Evolutionary conservation across 2,113 vertebrate genomes (phyloP).

Genomic region (Dipodomys ordii): DNA sequence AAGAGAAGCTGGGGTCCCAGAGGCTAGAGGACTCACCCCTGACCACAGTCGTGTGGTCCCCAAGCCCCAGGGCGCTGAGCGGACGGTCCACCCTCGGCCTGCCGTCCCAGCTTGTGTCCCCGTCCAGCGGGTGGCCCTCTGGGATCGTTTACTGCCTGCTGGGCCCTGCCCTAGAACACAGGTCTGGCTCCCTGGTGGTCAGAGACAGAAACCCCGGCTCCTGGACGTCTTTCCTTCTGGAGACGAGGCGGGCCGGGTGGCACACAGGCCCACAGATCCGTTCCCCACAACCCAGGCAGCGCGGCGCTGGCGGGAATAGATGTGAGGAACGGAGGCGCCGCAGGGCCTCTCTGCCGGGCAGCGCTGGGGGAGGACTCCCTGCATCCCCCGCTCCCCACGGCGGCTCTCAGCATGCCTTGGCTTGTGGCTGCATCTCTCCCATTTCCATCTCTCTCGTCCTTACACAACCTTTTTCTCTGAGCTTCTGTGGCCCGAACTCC

Average conservation of each 20-base stretch:
- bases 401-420: fast-evolving
- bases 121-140: no score
- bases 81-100: not conserved
- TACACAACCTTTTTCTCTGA: not conserved
- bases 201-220: not conserved
- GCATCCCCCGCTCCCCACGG: no score
- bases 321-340: fast-evolving
- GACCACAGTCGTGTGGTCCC: not conserved
- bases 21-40: not conserved
- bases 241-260: not conserved
- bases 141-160: fast-evolving
- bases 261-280: fast-evolving
- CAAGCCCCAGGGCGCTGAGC: not conserved
- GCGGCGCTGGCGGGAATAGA: not conserved
- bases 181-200: not conserved
- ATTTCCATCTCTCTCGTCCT: not conserved
- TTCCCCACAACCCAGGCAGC: not conserved
- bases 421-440: fast-evolving
- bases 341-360: not conserved
- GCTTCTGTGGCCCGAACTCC: not conserved
- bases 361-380: not conserved
- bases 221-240: not conserved
- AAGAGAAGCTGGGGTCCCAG: not conserved
- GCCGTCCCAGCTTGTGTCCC: no score
- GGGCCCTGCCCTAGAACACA: not conserved